Evolutionary conservation across 2,888 invertebrate species (phyloP).

Genomic region (Sinopyrophorus schimmeli): DNA sequence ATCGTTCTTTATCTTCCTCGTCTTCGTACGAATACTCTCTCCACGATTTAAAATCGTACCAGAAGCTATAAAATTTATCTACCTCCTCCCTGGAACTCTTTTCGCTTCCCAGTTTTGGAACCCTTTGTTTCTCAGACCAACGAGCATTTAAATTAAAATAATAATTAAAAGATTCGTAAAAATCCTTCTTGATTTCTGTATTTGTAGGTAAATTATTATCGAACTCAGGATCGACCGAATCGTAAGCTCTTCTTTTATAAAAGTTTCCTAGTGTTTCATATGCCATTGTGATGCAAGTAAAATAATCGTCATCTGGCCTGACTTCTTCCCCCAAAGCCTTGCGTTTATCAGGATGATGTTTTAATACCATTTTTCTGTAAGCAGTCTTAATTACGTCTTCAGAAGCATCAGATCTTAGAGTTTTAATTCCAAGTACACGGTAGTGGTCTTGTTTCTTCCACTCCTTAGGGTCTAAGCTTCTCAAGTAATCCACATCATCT

Average conservation of each 20-base stretch:
- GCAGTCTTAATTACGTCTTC: slow-evolving; percentile 94
- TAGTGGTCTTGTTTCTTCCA: slow-evolving; percentile 99
- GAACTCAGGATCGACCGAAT: slow-evolving; percentile 95
- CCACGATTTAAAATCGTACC: slow-evolving; percentile 99
- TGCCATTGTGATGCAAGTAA: slow-evolving; percentile 97
- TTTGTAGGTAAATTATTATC: slow-evolving; percentile 84
- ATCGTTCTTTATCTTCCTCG: slow-evolving; percentile 98
- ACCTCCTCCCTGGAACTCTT: slow-evolving; percentile 81
- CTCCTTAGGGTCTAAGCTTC: slow-evolving; percentile 90
- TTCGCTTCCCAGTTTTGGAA: slow-evolving; percentile 79
- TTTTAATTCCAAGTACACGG: slow-evolving; percentile 87
- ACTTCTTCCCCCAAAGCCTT: slow-evolving; percentile 88
- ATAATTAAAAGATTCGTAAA: slow-evolving; percentile 69
- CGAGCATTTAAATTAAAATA: slow-evolving; percentile 79
- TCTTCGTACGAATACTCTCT: slow-evolving; percentile 98
- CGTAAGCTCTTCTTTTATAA: slow-evolving; percentile 84
- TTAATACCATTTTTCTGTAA: slow-evolving; percentile 86
- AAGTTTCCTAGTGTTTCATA: slow-evolving; percentile 88
- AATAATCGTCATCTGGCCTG: slow-evolving; percentile 92
- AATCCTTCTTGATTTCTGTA: slow-evolving; percentile 77
- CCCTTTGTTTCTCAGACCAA: slow-evolving; percentile 89
- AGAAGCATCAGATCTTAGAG: slow-evolving; percentile 80
- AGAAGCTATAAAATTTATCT: slow-evolving; percentile 94
- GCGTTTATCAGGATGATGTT: slow-evolving; percentile 98
- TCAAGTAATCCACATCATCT: slow-evolving; percentile 80